Evolutionary conservation across 2,888 invertebrate genomes (phyloP), one percentile per base, ranked within the genome.

Genomic region (Oegoconia quadripuncta): DNA sequence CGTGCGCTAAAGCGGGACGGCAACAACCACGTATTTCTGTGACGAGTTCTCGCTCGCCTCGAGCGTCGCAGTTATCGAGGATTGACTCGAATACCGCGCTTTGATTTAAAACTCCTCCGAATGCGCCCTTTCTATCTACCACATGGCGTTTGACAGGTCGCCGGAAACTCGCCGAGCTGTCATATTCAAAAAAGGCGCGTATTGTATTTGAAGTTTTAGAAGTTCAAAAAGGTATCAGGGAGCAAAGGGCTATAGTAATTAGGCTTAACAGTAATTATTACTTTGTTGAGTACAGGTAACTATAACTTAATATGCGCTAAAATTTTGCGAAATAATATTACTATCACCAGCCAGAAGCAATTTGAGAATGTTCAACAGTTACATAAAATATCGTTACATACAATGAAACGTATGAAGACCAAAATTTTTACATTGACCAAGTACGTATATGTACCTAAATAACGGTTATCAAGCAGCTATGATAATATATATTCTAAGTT

Each of bases 81-180:
- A 71, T 67, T 73, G 63, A 9, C 59, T 63, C 71, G 68, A 77
- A 75, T 77, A 78, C 77, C 74, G 78, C 80, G 80, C 74, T 83
- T 83, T 82, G 81, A 84, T 84, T 87, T 87, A 86, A 83, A 83
- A 84, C 83, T 76, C 69, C 54, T 67, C 69, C 65, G 75, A 84
- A 76, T 82, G 83, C 77, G 83, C 87, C 87, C 87, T 87, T n/a
- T 87, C 83, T 84, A 84, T 86, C 79, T 81, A 86, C 86, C 87
- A 87, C 83, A 86, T 87, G 87, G 84, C 78, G 81, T 84, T 84
- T 87, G 87, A 87, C 87, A 87, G 87, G 68, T 83, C 81, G 74
- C 72, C 80, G 82, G 82, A 81, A 82, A 79, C 72, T 69, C 71
- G 61, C 56, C 60, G 69, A 74, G 58, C 80, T 84, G 87, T 86